Base-by-base conservation (phyloP, 2,797 vertebrate genomes). In the Catharus ustulatus region DNA sequence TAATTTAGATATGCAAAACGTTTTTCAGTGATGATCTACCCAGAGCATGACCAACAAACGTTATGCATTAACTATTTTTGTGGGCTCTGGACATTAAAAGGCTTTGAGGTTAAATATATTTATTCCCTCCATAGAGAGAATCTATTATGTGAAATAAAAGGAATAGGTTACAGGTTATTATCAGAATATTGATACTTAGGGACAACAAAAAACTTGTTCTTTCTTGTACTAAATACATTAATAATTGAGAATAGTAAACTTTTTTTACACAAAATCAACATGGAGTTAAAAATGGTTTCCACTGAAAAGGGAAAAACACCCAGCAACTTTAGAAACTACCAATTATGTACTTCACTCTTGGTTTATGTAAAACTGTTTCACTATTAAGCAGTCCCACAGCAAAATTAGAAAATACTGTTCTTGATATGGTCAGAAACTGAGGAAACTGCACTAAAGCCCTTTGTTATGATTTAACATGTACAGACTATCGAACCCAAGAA, bases 1-100 rank as follows among this genome's bases (percentile, higher is more conserved):
- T 94, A 91, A 89, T 94, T 97, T 93, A 94, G 71, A 45, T 83
- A 92, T 51, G 79, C 49, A 97, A 95, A 97, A 68, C 16, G 36
- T 83, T 95, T 96, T 75, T 69, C 34, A 93, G 49, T 26, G 46
- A 78, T 51, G 24, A 87, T 66, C 43, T 76, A 63, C 7, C 8
- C 38, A 84, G 62, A 3, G 4, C 52, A 69, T 0, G 1, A 51
- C 21, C 69, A 40, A 80, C 13, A 87, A 51, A 96, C 21, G 73
- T 80, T 34, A 34, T 36, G 68, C 62, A 69, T 29, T 51, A 90
- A 20, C 29, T 94, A 59, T 89, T 89, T 94, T 76, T 90, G 32
- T 61, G 89, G 86, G 32, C 63, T 52, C 62, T 90, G 93, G 64
- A 78, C 24, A 49, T 62, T 69, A 78, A 61, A 94, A 95, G 13